phyloP scores from a whole-genome alignment of 2,797 vertebrate genomes.

The Leptoclinus maculatus region DNA sequence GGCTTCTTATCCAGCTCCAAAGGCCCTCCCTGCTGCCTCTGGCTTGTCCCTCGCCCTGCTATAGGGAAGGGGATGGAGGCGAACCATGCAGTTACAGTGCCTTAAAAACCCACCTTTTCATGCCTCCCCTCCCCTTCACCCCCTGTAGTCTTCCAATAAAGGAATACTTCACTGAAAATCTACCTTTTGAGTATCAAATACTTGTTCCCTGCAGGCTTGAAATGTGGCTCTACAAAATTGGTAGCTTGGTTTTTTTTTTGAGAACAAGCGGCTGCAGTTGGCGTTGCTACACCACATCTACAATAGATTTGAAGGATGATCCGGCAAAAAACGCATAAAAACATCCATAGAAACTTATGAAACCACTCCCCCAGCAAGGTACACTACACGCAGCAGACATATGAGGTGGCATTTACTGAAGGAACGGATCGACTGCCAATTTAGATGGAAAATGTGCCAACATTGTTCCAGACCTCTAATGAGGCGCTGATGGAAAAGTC shows the following conservation, averaged over 20 bases:
- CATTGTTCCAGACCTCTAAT: neutral
- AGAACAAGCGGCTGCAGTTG: neutral
- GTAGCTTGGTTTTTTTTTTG: neutral
- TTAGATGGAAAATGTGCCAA: slow-evolving; percentile 1
- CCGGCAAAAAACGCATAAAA: neutral
- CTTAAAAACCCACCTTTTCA: slow-evolving; percentile 61
- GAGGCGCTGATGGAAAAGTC: neutral
- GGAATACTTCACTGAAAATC: slow-evolving; percentile 20
- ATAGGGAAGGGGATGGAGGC: slow-evolving; percentile 28
- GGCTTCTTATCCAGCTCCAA: slow-evolving; percentile 35
- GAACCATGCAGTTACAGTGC: slow-evolving; percentile 66
- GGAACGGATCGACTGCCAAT: neutral
- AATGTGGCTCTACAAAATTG: neutral
- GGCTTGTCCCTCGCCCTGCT: slow-evolving; percentile 1
- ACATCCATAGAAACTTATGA: neutral
- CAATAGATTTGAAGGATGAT: neutral
- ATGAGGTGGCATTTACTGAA: neutral
- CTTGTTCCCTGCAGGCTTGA: neutral
- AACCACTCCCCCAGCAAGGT: neutral
- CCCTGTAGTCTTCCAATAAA: slow-evolving; percentile 16
- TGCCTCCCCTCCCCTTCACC: slow-evolving; percentile 16
- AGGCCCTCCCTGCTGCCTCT: slow-evolving; percentile 44
- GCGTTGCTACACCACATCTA: neutral
- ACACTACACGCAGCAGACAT: neutral
- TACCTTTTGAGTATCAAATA: slow-evolving; percentile 7